These are phyloP conservation scores for Myoxocephalus aenaeus DNA, from an alignment of 2,797 vertebrate genomes.

Conservation along the genomic window DNA sequence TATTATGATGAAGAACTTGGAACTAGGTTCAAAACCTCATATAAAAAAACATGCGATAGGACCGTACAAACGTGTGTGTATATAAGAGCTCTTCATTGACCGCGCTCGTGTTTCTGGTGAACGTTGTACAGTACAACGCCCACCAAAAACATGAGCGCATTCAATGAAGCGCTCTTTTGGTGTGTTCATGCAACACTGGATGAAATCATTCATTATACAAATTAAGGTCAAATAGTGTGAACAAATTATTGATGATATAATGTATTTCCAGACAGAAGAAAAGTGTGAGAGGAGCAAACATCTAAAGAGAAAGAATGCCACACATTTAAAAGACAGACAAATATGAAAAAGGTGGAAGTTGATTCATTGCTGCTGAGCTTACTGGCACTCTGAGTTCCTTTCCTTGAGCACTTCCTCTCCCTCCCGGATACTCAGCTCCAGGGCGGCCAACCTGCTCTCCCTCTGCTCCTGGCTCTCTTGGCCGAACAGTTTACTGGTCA, in stretches of 20 bases:
- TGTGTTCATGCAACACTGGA: background rate
- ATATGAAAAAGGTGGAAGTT: background rate
- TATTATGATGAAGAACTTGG: no score
- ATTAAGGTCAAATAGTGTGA: background rate
- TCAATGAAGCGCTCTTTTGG: background rate
- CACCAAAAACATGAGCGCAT: no score
- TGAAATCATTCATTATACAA: background rate
- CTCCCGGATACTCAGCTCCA: slow-evolving; percentile 94
- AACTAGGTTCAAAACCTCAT: no score
- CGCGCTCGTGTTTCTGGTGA: no score
- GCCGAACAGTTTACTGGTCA: slow-evolving; percentile 98
- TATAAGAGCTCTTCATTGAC: no score
- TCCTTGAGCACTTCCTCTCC: slow-evolving; percentile 90
- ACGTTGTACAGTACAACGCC: no score
- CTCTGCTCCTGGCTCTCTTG: slow-evolving; percentile 96
- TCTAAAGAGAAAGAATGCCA: background rate
- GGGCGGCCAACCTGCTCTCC: slow-evolving; percentile 90
- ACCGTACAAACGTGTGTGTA: no score
- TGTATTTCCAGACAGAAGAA: background rate
- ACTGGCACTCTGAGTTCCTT: slow-evolving; percentile 89
- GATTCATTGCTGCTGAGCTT: slow-evolving; percentile 10
- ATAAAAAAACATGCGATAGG: no score
- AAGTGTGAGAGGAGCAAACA: background rate
- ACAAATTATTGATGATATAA: no score
- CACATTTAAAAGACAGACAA: background rate